Evolutionary conservation across 2,797 vertebrate genomes (phyloP).

Genomic region (Brachyalestes nurse): DNA sequence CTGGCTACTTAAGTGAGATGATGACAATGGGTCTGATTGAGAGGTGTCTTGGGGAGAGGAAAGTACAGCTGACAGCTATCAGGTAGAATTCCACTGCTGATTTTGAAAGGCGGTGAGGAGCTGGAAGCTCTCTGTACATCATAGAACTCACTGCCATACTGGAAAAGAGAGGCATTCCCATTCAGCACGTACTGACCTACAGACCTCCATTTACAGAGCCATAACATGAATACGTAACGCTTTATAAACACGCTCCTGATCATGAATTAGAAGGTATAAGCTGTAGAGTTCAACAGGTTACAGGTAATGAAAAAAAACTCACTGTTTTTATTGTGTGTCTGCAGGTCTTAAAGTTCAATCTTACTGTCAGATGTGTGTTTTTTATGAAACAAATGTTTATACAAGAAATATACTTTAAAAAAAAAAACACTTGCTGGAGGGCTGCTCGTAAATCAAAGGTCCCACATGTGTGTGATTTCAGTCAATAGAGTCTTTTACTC

Average conservation of each 20-base stretch:
- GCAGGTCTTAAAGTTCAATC: background rate
- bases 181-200: background rate
- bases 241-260: background rate
- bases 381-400: slow-evolving; percentile 19
- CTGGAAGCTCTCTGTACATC: background rate
- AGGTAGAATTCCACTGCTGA: slow-evolving; percentile 38
- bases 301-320: background rate
- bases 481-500: slow-evolving; percentile 29
- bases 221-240: background rate
- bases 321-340: background rate
- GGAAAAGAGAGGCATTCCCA: background rate
- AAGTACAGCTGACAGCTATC: slow-evolving; percentile 31
- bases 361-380: slow-evolving; percentile 1
- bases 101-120: slow-evolving; percentile 34
- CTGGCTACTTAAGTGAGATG: slow-evolving; percentile 39
- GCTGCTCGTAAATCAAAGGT: slow-evolving; percentile 32
- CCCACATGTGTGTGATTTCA: slow-evolving; percentile 30
- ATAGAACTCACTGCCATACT: background rate
- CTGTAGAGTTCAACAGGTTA: background rate
- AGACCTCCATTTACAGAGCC: slow-evolving; percentile 5
- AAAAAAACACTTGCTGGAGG: slow-evolving; percentile 6
- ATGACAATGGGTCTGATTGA: slow-evolving; percentile 49
- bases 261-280: background rate
- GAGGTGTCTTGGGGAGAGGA: slow-evolving; percentile 38
- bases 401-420: background rate